Evolutionary conservation across 2,797 vertebrate species (phyloP).

Genomic region (Acestrorhynchus altus): DNA sequence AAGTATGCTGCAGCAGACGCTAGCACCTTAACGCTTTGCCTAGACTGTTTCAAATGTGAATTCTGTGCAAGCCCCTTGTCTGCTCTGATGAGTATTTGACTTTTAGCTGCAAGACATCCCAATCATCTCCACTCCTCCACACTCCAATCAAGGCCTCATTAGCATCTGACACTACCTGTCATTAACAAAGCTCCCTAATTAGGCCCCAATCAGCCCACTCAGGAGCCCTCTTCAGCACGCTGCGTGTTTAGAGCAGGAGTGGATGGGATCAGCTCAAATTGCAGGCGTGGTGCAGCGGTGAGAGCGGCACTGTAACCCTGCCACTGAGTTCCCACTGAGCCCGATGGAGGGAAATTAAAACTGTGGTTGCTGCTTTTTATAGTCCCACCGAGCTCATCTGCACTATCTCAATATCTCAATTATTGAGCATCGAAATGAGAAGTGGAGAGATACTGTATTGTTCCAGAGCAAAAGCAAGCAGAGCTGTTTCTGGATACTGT

Average conservation of each 20-base stretch:
- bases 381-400: constrained; percentile 28
- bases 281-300: constrained; percentile 41
- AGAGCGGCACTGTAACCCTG: constrained; percentile 46
- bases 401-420: constrained; percentile 20
- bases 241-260: constrained; percentile 59
- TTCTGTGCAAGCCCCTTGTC: constrained; percentile 54
- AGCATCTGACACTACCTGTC: constrained; percentile 69
- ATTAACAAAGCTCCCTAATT: constrained; percentile 69
- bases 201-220: constrained; percentile 67
- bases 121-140: constrained; percentile 63
- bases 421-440: constrained; percentile 13
- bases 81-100: constrained; percentile 66
- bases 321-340: constrained; percentile 44
- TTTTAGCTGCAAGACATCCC: constrained; percentile 62
- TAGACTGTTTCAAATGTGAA: constrained; percentile 44
- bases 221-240: constrained; percentile 62
- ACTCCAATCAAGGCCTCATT: constrained; percentile 70
- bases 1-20: constrained; percentile 37
- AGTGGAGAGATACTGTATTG: background rate
- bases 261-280: constrained; percentile 52
- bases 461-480: background rate
- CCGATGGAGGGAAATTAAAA: constrained; percentile 48
- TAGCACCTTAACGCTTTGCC: constrained; percentile 36
- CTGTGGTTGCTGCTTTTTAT: constrained; percentile 32
- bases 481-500: background rate